Evolutionary conservation across 2,113 vertebrate species (phyloP), one percentile per base, ranked within the genome.

Genomic region (Protomyctophum bolini): DNA sequence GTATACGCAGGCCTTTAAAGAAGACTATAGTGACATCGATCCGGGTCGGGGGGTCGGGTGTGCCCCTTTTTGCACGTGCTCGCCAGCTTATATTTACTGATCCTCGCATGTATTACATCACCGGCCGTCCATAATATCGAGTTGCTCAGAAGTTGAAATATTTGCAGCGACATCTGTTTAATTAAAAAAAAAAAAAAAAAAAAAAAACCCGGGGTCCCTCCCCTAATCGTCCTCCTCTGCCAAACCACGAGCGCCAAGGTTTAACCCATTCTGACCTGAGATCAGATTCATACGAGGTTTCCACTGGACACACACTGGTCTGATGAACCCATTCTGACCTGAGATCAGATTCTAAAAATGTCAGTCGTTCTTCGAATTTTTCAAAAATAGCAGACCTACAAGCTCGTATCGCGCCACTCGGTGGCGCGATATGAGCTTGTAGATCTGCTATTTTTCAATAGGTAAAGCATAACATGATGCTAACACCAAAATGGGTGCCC

Each of bases 111-210:
- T 64, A 75, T 89, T 77, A 86, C 89, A 83, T 92, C 89, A 91
- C 72, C 47, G 28, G 28, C 15, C 10, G 52, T 73, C 66, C 61
- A n/a, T n/a, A 60, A 10, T 66, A 80, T 89, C 75, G 12, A 4
- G 66, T 89, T 86, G 82, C 83, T 75, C 59, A 73, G 48, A 83
- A 86, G 86, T 69, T 76, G 69, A 86, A 87, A 84, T 83, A 86
- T 79, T 86, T 81, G 84, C 67, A 41, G 71, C 59, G 65, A 84
- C 90, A 91, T 86, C 85, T 92, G 91, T 80, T 88, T 77, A 88
- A 91, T 91, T 79, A 81, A 86, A 85, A 72, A 84, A 85, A 70
- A 83, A 21, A 21, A 21, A 21, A 2, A 85, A 72, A 84, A 85
- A 70, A 83, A 21, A 21, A 21, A 21, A 2, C n/a, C 80, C 72